These are phyloP conservation scores for Enteromius paludinosus DNA, from an alignment of 2,797 vertebrate genomes.

Conservation along the genomic window DNA sequence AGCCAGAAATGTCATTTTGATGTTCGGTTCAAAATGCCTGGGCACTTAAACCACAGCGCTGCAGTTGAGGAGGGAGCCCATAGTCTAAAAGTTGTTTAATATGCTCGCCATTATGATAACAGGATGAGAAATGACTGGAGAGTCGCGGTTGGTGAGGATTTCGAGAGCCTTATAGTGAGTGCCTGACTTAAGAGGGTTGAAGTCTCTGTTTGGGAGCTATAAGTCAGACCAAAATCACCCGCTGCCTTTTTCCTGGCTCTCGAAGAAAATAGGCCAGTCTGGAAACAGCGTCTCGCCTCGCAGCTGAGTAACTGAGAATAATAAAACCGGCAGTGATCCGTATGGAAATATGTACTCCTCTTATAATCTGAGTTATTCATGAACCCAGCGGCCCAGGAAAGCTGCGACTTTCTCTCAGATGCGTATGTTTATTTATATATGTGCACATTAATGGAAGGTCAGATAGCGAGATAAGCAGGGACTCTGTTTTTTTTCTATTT, in stretches of 20 bases:
- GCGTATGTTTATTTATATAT: slow-evolving; percentile 54
- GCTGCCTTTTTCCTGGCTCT: slow-evolving; percentile 28
- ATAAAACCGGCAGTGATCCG: slow-evolving; percentile 49
- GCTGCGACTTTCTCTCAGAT: slow-evolving; percentile 45
- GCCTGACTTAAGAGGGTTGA: slow-evolving; percentile 31
- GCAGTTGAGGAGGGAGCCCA: neutral
- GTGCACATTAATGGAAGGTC: slow-evolving; percentile 54
- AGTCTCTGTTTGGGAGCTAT: slow-evolving; percentile 35
- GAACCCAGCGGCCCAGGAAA: slow-evolving; percentile 29
- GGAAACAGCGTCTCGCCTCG: slow-evolving; percentile 23
- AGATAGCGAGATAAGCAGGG: slow-evolving; percentile 54
- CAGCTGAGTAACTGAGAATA: slow-evolving; percentile 40
- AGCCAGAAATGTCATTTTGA: slow-evolving; percentile 19
- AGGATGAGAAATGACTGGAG: slow-evolving; percentile 31
- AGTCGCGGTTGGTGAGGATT: slow-evolving; percentile 19
- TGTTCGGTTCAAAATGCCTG: neutral
- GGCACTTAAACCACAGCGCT: neutral
- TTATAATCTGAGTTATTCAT: slow-evolving; percentile 56
- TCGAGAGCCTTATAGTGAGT: slow-evolving; percentile 27
- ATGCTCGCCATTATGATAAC: slow-evolving; percentile 15
- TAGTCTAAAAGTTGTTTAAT: slow-evolving; percentile 21
- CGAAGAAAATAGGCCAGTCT: slow-evolving; percentile 42
- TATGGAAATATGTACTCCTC: slow-evolving; percentile 52
- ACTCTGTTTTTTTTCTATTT: slow-evolving; percentile 12
- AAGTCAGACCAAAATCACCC: slow-evolving; percentile 41